Conservation (phyloP, 2,797 vertebrate genomes). For the Columba guinea region DNA sequence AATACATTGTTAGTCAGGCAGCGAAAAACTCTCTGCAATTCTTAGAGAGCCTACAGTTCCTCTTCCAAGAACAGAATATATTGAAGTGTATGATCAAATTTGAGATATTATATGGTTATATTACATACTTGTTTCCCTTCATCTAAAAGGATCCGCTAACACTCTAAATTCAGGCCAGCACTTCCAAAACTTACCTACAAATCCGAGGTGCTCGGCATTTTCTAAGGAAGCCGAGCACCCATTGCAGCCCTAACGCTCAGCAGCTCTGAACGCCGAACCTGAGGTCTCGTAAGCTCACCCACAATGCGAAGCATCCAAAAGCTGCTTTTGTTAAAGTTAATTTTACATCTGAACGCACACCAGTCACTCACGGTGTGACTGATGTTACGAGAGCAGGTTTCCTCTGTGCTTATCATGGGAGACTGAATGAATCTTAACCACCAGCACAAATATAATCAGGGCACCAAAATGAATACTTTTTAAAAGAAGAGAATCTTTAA, state of each 20-base stretch:
- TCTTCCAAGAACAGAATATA: background rate
- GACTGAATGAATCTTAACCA: background rate
- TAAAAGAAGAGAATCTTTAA: background rate
- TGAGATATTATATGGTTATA: accelerated
- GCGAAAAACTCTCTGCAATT: background rate
- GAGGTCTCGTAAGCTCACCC: background rate
- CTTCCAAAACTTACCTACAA: background rate
- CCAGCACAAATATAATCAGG: background rate
- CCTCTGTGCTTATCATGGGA: background rate
- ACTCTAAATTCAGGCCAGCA: background rate
- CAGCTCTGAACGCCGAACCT: accelerated
- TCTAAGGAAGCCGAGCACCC: background rate
- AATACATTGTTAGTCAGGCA: accelerated
- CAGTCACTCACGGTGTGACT: background rate
- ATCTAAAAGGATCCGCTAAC: background rate
- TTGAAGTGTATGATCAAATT: accelerated
- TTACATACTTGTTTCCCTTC: background rate
- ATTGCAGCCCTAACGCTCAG: accelerated
- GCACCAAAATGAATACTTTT: background rate
- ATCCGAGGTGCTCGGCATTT: background rate
- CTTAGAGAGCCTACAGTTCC: background rate
- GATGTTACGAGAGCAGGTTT: background rate
- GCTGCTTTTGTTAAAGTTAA: background rate
- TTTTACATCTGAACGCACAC: background rate
- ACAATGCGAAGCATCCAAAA: background rate